phyloP scores from a whole-genome alignment of 1,140 invertebrate species.

The Drosophila ananassae region DNA sequence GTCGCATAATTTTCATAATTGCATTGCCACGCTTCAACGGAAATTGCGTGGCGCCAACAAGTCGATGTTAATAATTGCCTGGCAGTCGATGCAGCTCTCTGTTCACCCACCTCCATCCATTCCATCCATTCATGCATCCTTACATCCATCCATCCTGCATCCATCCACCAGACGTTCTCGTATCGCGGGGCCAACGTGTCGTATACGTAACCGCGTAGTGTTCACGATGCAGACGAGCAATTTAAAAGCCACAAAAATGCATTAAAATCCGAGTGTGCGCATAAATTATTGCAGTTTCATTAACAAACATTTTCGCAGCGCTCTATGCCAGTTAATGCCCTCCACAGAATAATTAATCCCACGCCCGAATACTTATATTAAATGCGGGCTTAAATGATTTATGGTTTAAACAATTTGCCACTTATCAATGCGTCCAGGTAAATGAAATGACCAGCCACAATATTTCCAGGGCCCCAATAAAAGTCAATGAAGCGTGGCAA shows the following conservation, averaged over 20 bases:
- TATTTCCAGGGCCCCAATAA: constrained; percentile 45
- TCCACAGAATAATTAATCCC: constrained; percentile 57
- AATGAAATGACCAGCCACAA: constrained; percentile 30
- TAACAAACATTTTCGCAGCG: constrained; percentile 59
- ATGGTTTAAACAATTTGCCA: constrained; percentile 59
- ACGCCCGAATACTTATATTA: constrained; percentile 34
- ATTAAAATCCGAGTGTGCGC: constrained; percentile 62
- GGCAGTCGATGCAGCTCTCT: constrained; percentile 11
- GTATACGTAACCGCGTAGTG: constrained; percentile 44
- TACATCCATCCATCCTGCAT: not conserved
- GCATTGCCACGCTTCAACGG: constrained; percentile 66
- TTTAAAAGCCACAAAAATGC: constrained; percentile 68
- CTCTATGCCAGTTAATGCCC: constrained; percentile 21
- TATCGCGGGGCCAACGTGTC: constrained; percentile 24
- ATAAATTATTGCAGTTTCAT: constrained; percentile 69
- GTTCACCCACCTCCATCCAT: not conserved
- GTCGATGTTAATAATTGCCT: constrained; percentile 69
- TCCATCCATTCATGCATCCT: not conserved
- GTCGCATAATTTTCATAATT: constrained; percentile 70
- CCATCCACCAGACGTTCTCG: not conserved
- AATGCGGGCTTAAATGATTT: constrained; percentile 55
- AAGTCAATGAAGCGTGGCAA: constrained; percentile 57
- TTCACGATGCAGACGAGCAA: constrained; percentile 28
- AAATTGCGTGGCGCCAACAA: constrained; percentile 68
- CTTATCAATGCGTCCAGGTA: constrained; percentile 37